Conservation (phyloP, 2,113 vertebrate genomes). For the Chaetodon trifascialis region DNA sequence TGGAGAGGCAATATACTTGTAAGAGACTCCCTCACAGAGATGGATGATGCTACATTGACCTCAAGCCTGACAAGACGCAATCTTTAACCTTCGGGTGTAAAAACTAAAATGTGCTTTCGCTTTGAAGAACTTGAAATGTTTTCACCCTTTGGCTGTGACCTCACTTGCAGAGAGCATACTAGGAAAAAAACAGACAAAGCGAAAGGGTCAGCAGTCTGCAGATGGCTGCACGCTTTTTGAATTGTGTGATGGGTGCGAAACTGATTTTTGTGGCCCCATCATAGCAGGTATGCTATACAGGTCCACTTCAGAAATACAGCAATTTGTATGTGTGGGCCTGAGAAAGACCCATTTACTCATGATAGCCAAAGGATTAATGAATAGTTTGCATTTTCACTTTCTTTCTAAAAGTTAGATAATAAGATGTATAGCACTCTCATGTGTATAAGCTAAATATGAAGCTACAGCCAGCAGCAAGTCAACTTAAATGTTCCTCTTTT, state of each 20-base stretch:
- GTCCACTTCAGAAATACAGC: not conserved
- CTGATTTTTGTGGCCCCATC: not conserved
- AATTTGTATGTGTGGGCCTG: not conserved
- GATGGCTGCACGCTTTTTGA: not conserved
- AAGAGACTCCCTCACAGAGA: slow-evolving; percentile 34
- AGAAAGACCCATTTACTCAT: not conserved
- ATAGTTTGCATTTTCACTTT: not conserved
- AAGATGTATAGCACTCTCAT: not conserved
- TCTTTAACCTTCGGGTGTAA: slow-evolving; percentile 42
- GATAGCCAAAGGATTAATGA: not conserved
- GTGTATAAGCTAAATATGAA: not conserved
- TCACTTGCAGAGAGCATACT: slow-evolving; percentile 13
- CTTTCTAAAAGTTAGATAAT: too few species aligned
- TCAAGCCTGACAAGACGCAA: slow-evolving; percentile 14
- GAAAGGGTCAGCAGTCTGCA: not conserved
- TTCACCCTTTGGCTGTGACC: slow-evolving; percentile 11
- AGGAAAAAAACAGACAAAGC: not conserved
- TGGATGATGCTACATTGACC: slow-evolving; percentile 44
- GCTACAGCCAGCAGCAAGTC: too few species aligned
- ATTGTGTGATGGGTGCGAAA: not conserved
- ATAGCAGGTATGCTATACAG: not conserved
- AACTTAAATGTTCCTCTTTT: too few species aligned
- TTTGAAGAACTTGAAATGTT: slow-evolving; percentile 39
- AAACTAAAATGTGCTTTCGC: slow-evolving; percentile 18
- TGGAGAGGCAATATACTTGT: slow-evolving; percentile 49